Evolutionary conservation across 2,113 vertebrate species (phyloP).

Genomic region (Danionella cerebrum): DNA sequence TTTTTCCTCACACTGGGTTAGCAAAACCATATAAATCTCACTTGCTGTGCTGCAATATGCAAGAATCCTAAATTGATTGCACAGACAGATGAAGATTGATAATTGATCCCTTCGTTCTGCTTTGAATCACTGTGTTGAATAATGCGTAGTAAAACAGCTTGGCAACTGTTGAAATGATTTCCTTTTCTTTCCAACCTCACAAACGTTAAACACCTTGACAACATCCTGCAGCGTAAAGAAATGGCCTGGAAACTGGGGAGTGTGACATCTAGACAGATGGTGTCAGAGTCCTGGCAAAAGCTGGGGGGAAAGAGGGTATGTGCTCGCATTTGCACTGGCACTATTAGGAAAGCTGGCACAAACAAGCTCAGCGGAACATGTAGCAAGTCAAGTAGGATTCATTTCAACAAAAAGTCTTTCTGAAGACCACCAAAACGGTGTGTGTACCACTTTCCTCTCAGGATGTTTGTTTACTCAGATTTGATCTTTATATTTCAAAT

Average conservation of each 20-base stretch:
- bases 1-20: not conserved
- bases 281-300: slow-evolving; percentile 49
- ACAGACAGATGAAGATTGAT: slow-evolving; percentile 10
- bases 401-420: slow-evolving; percentile 47
- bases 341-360: slow-evolving; percentile 14
- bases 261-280: slow-evolving; percentile 53
- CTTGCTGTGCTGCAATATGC: not conserved
- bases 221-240: slow-evolving; percentile 38
- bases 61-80: slow-evolving; percentile 18
- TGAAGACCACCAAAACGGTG: slow-evolving; percentile 31
- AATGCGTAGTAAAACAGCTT: not conserved
- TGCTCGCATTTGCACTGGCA: slow-evolving; percentile 27
- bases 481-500: no score
- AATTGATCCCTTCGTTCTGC: not conserved
- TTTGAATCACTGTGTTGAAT: slow-evolving; percentile 4
- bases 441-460: no score
- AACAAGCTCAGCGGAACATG: not conserved
- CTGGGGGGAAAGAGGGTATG: slow-evolving; percentile 27
- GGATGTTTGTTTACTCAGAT: no score
- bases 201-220: slow-evolving; percentile 45
- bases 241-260: slow-evolving; percentile 44
- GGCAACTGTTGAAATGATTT: not conserved
- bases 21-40: not conserved
- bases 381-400: slow-evolving; percentile 39
- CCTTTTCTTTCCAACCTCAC: not conserved